A percentile compares a stretch with the other conserved stretches of the same genome.
phyloP scores from a whole-genome alignment of 2,888 invertebrate genomes.

The Exephanes ischioxanthus region DNA sequence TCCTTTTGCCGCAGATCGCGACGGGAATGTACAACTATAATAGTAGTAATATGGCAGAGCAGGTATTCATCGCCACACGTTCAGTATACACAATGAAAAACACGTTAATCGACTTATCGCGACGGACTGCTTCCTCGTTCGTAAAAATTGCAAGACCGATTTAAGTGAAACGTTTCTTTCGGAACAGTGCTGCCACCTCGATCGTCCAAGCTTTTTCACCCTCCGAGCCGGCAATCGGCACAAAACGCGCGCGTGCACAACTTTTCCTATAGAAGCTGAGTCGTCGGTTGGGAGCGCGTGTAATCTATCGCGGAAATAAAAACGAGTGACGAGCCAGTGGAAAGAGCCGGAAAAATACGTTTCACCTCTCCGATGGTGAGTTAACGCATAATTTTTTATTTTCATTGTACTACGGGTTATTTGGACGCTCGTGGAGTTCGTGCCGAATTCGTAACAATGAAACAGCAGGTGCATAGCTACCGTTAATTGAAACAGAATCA shows the following conservation, averaged over 20 bases:
- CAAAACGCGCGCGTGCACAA: conserved; percentile 12
- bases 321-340: not conserved
- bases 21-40: not conserved
- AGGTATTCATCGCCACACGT: not conserved
- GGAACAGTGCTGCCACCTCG: conserved; percentile 33
- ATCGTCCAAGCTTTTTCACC: not conserved
- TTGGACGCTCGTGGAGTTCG: not conserved
- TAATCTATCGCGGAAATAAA: conserved; percentile 36
- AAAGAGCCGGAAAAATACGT: not conserved
- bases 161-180: not conserved
- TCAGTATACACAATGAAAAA: not conserved
- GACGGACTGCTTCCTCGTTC: not conserved
- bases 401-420: not conserved
- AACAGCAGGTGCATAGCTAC: not conserved
- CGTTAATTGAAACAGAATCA: not conserved
- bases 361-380: conserved; percentile 24
- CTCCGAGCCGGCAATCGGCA: conserved; percentile 38
- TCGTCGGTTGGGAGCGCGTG: conserved; percentile 8
- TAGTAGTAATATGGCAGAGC: not conserved
- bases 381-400: not conserved
- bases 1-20: not conserved
- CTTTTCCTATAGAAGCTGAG: conserved; percentile 15
- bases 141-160: not conserved
- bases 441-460: not conserved
- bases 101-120: not conserved